Evolutionary conservation across 2,888 invertebrate genomes (phyloP).

Genomic region (Ennomos erosarius): DNA sequence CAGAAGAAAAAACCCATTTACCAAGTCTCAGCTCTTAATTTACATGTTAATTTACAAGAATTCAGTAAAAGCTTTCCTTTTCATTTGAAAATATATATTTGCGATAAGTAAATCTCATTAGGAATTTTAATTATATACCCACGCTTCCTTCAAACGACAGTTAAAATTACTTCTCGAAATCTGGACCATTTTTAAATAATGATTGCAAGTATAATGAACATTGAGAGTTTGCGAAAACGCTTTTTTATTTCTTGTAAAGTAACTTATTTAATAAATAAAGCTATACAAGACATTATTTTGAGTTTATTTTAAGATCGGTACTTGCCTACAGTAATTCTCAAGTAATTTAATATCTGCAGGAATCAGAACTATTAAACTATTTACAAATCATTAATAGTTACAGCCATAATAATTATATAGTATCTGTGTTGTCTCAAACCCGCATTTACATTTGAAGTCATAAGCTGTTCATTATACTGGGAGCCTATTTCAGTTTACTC

Average conservation of each 20-base stretch:
- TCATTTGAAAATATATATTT: conserved; percentile 46
- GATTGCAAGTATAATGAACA: conserved; percentile 2
- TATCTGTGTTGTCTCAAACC: too few relatives aligned
- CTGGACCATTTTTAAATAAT: conserved; percentile 28
- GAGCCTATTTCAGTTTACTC: too few relatives aligned
- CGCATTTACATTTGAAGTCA: too few relatives aligned
- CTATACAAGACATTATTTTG: too few relatives aligned
- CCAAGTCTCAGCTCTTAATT: conserved; percentile 33
- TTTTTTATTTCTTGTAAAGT: conserved; percentile 17
- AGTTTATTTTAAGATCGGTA: too few relatives aligned
- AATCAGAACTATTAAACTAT: too few relatives aligned
- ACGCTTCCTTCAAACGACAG: conserved; percentile 39
- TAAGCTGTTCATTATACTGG: too few relatives aligned
- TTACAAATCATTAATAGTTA: too few relatives aligned
- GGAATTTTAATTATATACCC: conserved; percentile 43
- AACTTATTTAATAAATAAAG: conserved; percentile 11
- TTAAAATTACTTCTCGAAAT: conserved; percentile 36
- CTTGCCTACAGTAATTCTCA: too few relatives aligned
- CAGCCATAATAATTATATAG: too few relatives aligned
- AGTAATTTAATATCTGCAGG: too few relatives aligned
- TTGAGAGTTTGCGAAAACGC: conserved; percentile 14
- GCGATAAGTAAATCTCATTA: conserved; percentile 49
- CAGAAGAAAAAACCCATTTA: conserved; percentile 36
- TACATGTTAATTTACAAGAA: conserved; percentile 45
- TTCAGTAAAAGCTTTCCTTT: conserved; percentile 42